These are phyloP conservation scores for Apamea crenata DNA, from an alignment of 2,888 invertebrate genomes.

Conservation along the genomic window DNA sequence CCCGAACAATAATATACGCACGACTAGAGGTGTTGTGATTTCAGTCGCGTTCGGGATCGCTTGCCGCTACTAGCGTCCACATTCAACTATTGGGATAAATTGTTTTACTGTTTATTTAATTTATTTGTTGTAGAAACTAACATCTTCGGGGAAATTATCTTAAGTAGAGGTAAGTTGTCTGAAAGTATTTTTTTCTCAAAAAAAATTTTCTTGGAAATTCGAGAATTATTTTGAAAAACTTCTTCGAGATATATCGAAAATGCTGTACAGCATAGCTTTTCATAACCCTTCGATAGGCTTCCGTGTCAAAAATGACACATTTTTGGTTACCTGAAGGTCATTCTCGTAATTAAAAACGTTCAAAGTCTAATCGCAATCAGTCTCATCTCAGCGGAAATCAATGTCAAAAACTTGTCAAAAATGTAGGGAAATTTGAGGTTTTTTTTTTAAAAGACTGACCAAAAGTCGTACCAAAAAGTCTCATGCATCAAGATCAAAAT, in stretches of 20 bases:
- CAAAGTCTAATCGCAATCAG: no score
- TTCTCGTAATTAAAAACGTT: no score
- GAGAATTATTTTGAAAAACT: not conserved
- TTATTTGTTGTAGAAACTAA: not conserved
- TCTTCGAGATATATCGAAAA: not conserved
- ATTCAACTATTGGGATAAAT: not conserved
- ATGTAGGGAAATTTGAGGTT: no score
- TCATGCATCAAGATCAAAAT: no score
- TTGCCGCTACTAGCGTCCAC: constrained; percentile 26
- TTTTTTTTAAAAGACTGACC: no score
- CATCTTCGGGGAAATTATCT: not conserved
- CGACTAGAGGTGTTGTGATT: constrained; percentile 58
- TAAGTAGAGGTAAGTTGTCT: constrained; percentile 10
- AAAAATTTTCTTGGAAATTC: not conserved
- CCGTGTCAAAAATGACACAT: no score
- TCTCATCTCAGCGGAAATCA: no score
- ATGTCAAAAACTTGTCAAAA: no score
- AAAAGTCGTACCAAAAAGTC: no score
- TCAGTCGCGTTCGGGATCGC: constrained; percentile 62
- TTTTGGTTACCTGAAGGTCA: no score
- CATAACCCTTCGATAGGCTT: no score
- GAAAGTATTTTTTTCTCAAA: not conserved
- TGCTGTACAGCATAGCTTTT: not conserved
- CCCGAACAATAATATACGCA: constrained; percentile 57
- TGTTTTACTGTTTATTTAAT: not conserved